Base-by-base conservation (phyloP, 2,888 invertebrate genomes). In the Phaonia tiefii region DNA sequence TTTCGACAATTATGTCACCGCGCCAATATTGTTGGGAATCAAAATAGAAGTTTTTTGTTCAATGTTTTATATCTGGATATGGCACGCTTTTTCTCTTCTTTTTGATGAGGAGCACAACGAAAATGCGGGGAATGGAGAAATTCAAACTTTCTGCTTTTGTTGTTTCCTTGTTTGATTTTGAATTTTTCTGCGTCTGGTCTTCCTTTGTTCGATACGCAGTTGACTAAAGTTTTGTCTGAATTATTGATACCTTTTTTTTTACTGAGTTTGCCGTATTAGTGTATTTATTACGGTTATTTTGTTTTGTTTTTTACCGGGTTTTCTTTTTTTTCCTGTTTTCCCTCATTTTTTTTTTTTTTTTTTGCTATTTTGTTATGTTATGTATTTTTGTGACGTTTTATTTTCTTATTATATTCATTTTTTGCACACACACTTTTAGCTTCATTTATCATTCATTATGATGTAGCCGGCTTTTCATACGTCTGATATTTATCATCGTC, bases 351-450 rank as follows among this genome's bases (percentile, higher is more conserved):
- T 22, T 22, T 25, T n/a, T 26, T 15, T 58, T 20, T 37, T 31
- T 25, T 67, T 49, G 49, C 31, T 15, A 26, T 54, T 69, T 13
- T 37, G n/a, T 39, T 51, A 7, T 44, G 46, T 51, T 46, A 66
- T 51, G 67, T 51, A 39, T 37, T 67, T 67, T 67, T 49, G 20
- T 69, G 5, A 54, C 67, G 51, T 42, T n/a, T 69, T 67, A 26
- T 39, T 46, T 85, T 82, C 79, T 76, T 51, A 75, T 65, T 69
- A 66, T 70, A 56, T 56, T 79, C 80, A 86, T 58, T 51, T 85
- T 42, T 39, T 39, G 42, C 63, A 63, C 60, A 60, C 39, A 60
- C 37, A 15, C 26, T 39, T 31, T 37, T 60, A 60, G 31, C 17
- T 37, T 60, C 63, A 37, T 63, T 63, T 63, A 63, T 42, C 63